Evolutionary conservation across 2,797 vertebrate species (phyloP), one percentile per base, ranked within the genome.

Genomic region (Helarctos malayanus): DNA sequence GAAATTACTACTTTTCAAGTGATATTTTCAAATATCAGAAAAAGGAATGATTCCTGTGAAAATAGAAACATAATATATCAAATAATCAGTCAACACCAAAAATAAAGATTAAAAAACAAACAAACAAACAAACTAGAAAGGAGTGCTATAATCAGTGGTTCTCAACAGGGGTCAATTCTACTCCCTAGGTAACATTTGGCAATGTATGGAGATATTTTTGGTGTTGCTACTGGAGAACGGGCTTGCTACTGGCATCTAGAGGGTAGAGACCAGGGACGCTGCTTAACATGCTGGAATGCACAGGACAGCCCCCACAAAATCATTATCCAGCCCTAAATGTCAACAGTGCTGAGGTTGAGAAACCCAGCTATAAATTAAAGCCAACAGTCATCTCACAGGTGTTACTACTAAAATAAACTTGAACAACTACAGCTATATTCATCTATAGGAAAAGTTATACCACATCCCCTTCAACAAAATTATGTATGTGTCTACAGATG

Each of bases 361-460:
- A 94, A 96, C 69, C 69, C 56, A 94, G 97, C 35, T 93, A 91
- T 56, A 96, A 94, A 94, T 80, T 94, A 98, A 96, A 97, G 57
- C 61, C 88, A 95, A 98, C 96, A 98, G 93, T 96, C 86, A 96
- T 68, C 94, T 96, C 89, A 97, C 98, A 98, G 93, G 89, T 98
- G 97, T 89, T 94, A 38, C 4, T 73, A 91, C 97, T 41, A 97
- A 97, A 98, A 98, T 97, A 91, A 98, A 97, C 92, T 7, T 1
- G 21, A 95, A 27, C 41, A 76, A 59, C 68, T 95, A 45, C 73
- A 94, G n/a, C 71, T 92, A 83, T n/a, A 75, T n/a, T 78, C 68
- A 92, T 95, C 78, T 94, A 52, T 86, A 96, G 90, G 87, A 78
- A 97, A 96, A 97, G 96, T 84, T 85, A 92, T 12, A 97, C 81